These are phyloP conservation scores for Trididemnum clinides DNA, from an alignment of 23 tunicate species.

Conservation along the genomic window DNA sequence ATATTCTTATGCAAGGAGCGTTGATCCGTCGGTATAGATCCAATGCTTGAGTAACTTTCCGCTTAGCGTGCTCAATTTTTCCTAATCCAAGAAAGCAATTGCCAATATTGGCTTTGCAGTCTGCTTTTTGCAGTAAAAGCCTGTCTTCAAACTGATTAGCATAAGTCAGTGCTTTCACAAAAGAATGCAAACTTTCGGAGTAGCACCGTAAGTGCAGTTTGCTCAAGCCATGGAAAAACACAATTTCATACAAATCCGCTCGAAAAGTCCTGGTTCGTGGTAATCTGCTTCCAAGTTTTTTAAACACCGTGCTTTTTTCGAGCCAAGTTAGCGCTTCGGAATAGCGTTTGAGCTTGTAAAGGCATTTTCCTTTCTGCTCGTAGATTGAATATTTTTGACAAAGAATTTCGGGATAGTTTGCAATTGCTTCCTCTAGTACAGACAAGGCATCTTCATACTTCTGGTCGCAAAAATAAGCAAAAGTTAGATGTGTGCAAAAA, in stretches of 20 bases:
- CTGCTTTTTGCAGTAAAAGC: not conserved
- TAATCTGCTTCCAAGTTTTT: not conserved
- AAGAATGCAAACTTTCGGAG: not conserved
- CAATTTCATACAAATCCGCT: not conserved
- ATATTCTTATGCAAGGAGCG: not conserved
- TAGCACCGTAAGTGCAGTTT: not conserved
- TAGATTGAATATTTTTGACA: not conserved
- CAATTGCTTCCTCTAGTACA: not conserved
- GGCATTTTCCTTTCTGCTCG: not conserved
- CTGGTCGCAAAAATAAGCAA: not conserved
- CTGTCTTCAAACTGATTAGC: not conserved
- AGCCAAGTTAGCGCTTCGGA: not conserved
- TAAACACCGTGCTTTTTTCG: not conserved
- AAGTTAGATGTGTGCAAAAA: not conserved
- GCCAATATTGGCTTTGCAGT: not conserved
- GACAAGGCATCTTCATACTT: not conserved
- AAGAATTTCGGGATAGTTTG: not conserved
- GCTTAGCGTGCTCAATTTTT: not conserved
- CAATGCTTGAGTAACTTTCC: not conserved
- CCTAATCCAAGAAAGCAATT: not conserved
- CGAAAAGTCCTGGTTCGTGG: not conserved
- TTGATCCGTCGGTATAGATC: not conserved
- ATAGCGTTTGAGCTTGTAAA: not conserved
- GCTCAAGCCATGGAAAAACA: not conserved
- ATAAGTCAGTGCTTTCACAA: not conserved